These are phyloP conservation scores for Spialia ferax DNA, from an alignment of 2,888 invertebrate genomes.

Conservation along the genomic window DNA sequence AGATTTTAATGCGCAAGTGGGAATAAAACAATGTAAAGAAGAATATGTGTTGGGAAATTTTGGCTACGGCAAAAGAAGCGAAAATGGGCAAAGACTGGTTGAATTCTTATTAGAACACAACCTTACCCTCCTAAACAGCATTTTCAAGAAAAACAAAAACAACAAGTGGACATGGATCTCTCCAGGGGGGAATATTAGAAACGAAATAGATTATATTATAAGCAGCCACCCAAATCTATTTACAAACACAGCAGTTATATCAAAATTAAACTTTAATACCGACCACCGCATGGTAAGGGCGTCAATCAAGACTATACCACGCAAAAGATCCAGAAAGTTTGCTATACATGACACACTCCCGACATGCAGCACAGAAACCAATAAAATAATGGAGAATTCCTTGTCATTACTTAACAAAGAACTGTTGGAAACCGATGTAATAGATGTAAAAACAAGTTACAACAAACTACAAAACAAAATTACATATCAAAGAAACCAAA, in stretches of 20 bases:
- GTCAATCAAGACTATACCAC: neutral
- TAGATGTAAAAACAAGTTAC: slow-evolving; percentile 29
- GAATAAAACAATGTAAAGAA: neutral
- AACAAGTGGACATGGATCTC: neutral
- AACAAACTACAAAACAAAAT: slow-evolving; percentile 26
- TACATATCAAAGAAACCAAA: slow-evolving; percentile 23
- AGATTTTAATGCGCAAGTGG: neutral
- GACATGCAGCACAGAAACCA: no score
- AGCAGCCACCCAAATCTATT: no score
- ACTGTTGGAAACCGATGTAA: slow-evolving; percentile 20
- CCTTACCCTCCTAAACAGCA: no score
- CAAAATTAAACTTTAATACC: no score
- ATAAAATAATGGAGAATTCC: no score
- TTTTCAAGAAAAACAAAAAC: neutral
- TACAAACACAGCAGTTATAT: no score
- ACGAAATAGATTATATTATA: no score
- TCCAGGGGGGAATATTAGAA: no score
- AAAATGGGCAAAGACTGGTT: neutral
- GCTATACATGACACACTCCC: neutral
- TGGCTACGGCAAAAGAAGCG: neutral
- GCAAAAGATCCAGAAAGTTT: neutral
- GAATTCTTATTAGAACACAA: neutral
- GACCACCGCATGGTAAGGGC: no score
- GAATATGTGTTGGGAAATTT: neutral
- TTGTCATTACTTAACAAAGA: no score